Evolutionary conservation across 2,888 invertebrate genomes (phyloP), one percentile per base, ranked within the genome.

Genomic region (Deroplatys truncata): DNA sequence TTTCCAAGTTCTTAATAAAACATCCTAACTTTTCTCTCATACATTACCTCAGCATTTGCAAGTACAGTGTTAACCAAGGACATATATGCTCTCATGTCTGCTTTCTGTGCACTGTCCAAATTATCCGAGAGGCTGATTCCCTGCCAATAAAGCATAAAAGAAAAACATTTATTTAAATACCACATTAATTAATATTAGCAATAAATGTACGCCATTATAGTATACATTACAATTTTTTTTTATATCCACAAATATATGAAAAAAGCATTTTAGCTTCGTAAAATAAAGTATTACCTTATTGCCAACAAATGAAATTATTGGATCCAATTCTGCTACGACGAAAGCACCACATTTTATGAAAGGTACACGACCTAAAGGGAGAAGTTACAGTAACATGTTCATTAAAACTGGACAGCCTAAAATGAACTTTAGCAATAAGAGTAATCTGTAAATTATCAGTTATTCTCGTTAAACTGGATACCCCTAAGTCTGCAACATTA

Each of bases 71-170:
- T 97, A 8, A 98, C 97, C 28, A 99, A 94, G 3, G 98, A 97
- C 94, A 98, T 98, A 93, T 98, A 99, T 0, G 99, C 98, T 91
- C 98, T 95, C 96, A 99, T 97, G 92, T 99, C 99, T 0, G 98
- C 96, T 92, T 97, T 97, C 92, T 98, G 96, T 85, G 96, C 96
- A 1, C 96, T 95, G 83, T 96, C 95, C 90, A 99, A 93, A 91
- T 95, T 94, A 28, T 95, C 94, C 8, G 98, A 97, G 82, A 99
- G 94, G 10, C 96, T 95, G 43, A 96, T 95, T 0, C 98, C 98
- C 94, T 95, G 91, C n/a, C 90, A 91, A 84, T 83, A 88, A 89
- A 85, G 82, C 25, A 85, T 28, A 35, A 89, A 43, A 13, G 43
- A 86, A 20, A 43, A 7, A 25, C 15, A 29, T 28, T 85, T 5